Evolutionary conservation across 2,113 vertebrate genomes (phyloP).

Genomic region (Lanius ludovicianus): DNA sequence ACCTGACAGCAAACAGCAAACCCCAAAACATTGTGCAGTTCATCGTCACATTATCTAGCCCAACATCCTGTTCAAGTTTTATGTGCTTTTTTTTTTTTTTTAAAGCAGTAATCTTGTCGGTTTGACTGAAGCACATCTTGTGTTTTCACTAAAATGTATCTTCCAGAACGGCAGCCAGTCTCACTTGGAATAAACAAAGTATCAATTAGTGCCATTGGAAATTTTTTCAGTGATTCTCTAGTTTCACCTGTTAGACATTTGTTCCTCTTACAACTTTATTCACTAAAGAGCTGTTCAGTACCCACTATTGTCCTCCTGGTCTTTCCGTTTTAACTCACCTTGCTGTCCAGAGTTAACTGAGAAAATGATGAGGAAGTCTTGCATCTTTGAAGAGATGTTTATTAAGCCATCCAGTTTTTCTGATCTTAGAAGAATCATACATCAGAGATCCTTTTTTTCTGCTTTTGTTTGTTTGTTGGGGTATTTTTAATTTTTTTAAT

Average conservation of each 20-base stretch:
- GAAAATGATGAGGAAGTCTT: not conserved
- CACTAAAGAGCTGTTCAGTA: not conserved
- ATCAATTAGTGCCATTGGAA: not conserved
- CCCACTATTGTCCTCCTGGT: not conserved
- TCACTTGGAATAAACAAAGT: not conserved
- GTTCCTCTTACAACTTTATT: not conserved
- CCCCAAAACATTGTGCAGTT: not conserved
- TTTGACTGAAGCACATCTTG: not conserved
- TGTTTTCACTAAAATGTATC: not conserved
- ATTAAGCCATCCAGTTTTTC: not conserved
- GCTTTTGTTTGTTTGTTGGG: not conserved
- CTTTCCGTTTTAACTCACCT: not conserved
- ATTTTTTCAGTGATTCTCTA: not conserved
- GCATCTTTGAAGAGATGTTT: not conserved
- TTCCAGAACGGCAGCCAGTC: not conserved
- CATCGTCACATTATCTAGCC: not conserved
- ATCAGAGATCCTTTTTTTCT: not conserved
- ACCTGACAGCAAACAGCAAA: not conserved
- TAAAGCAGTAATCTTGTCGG: not conserved
- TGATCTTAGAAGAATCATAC: not conserved
- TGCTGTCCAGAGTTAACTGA: not conserved
- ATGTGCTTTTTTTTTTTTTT: not conserved
- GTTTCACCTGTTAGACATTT: not conserved
- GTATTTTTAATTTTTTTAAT: not conserved
- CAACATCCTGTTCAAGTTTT: not conserved